Base-by-base conservation (phyloP, 2,888 invertebrate genomes). In the Melanophora roralis region DNA sequence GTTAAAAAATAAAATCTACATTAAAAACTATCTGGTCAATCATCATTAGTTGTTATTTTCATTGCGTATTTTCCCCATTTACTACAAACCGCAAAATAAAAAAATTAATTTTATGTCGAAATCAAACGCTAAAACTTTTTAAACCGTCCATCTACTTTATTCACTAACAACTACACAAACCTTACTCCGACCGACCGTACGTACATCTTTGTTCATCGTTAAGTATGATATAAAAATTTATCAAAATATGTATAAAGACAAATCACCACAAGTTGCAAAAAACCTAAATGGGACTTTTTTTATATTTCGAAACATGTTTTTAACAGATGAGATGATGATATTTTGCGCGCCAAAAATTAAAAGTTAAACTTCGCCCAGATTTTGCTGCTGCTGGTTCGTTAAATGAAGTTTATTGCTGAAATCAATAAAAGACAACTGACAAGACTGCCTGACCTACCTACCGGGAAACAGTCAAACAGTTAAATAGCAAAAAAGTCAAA, bases 341-440 rank as follows among this genome's bases (percentile, higher is more conserved):
- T 68, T 73, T 75, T 74, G 62, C 75, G 75, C 75, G 75, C 75
- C 75, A 75, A 75, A 75, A 74, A 32, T 1, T 16, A 9, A 49
- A 74, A 68, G 36, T 53, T 47, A 45, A 55, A 59, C 3, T 3
- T n/a, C n/a, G n/a, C n/a, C 3, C 27, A 60, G 34, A 51, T 45
- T 59, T 59, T 34, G 19, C 5, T 51, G 51, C 51, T 55, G 51
- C 34, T 62, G 51, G 19, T 51, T 51, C 16, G 27, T 32, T 40
- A 32, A n/a, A 32, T 40, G 45, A 47, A 23, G 36, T 27, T 53
- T 45, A n/a, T 8, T 51, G 19, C 36, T 55, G 14, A 34, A 51
- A 40, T 45, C 34, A 40, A 47, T 65, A 27, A 5, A 27, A 45
- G 16, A 65, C 55, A 47, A 38, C n/a, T n/a, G n/a, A n/a, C 40